Evolutionary conservation across 2,888 invertebrate genomes (phyloP).

Genomic region (Nycteola revayana): DNA sequence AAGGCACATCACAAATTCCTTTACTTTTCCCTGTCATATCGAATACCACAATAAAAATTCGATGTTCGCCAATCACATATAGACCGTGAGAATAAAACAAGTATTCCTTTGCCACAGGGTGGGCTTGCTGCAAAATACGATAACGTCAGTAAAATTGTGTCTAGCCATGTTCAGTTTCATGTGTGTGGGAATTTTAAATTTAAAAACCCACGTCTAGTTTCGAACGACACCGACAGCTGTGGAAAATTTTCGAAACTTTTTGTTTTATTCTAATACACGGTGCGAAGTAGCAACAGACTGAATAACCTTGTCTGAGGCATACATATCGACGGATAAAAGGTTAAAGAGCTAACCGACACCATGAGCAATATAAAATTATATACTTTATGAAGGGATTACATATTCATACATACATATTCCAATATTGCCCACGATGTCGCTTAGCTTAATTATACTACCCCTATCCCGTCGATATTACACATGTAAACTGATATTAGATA

Average conservation of each 20-base stretch:
- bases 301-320: conserved; percentile 8
- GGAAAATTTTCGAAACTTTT: conserved; percentile 19
- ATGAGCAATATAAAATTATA: no score
- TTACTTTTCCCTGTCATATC: no score
- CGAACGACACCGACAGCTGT: conserved; percentile 27
- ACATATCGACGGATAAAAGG: no score
- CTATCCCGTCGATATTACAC: no score
- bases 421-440: no score
- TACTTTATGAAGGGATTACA: no score
- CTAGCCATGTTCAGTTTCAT: conserved; percentile 43
- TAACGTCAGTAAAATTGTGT: conserved; percentile 46
- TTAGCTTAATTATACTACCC: no score
- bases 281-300: conserved; percentile 6
- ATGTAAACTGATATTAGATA: no score
- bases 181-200: conserved; percentile 38
- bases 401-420: no score
- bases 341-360: no score
- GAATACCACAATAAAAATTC: conserved; percentile 45
- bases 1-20: no score
- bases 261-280: conserved; percentile 6
- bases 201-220: conserved; percentile 36
- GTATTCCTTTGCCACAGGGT: conserved; percentile 39
- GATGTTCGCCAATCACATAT: conserved; percentile 45
- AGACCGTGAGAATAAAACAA: conserved; percentile 46
- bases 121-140: conserved; percentile 39